These are phyloP conservation scores for Drosophila virilis DNA, from an alignment of 1,140 invertebrate species.

Conservation along the genomic window DNA sequence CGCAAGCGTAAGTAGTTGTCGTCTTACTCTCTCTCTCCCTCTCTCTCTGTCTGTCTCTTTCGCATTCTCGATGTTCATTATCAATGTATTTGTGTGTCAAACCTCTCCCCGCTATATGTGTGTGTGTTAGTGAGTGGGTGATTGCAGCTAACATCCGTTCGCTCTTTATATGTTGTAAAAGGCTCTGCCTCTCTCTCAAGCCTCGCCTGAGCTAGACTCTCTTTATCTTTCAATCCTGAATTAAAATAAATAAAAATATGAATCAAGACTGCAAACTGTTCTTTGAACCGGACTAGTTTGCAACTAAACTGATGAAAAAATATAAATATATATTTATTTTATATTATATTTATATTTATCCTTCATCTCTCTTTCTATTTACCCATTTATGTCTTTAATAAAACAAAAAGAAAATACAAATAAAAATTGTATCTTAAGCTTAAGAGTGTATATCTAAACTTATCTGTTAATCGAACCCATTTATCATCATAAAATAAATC, in stretches of 20 bases:
- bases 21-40: slow-evolving; percentile 30
- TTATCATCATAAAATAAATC: no score
- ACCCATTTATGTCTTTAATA: neutral
- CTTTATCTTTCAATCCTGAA: no score
- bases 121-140: neutral
- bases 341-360: neutral
- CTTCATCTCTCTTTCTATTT: slow-evolving; percentile 19
- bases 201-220: neutral
- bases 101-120: neutral
- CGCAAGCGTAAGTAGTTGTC: slow-evolving; percentile 76
- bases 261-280: no score
- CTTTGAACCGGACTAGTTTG: no score
- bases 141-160: neutral
- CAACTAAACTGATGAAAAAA: no score
- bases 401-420: neutral
- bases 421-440: neutral
- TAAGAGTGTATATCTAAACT: neutral
- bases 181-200: neutral
- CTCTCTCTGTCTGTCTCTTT: slow-evolving; percentile 25
- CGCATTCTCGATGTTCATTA: slow-evolving; percentile 21
- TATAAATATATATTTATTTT: no score
- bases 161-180: slow-evolving; percentile 1
- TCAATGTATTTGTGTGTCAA: slow-evolving; percentile 8
- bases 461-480: neutral
- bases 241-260: neutral